Evolutionary conservation across 1,140 invertebrate genomes (phyloP).

Genomic region (Papilio glaucus): DNA sequence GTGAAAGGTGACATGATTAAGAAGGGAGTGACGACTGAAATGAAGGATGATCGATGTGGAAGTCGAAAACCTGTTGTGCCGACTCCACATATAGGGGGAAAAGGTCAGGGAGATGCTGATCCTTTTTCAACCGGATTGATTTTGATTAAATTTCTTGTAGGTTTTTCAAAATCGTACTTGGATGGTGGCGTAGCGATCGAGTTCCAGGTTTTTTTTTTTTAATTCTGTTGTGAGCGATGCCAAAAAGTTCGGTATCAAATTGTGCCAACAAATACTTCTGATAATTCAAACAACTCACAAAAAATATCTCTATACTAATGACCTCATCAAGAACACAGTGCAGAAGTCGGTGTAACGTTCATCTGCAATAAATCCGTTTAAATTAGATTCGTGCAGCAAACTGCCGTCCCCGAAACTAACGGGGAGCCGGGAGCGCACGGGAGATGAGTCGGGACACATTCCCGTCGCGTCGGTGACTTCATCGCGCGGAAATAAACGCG

Average conservation of each 20-base stretch:
- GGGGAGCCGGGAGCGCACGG: neutral
- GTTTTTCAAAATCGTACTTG: no score
- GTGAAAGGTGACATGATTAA: no score
- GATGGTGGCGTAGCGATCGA: no score
- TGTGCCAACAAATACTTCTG: neutral
- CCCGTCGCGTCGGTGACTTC: neutral
- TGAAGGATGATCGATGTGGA: no score
- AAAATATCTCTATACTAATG: neutral
- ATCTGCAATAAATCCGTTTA: slow-evolving; percentile 4
- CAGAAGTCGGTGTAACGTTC: slow-evolving; percentile 1
- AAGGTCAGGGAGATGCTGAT: no score
- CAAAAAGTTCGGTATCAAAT: neutral
- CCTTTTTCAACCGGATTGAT: no score
- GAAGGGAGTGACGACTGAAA: no score
- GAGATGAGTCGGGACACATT: neutral
- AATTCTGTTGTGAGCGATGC: no score
- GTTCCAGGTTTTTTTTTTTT: no score
- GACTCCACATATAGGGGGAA: no score
- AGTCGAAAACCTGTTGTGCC: no score
- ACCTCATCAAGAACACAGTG: neutral
- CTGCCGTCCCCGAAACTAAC: neutral
- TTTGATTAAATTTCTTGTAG: no score
- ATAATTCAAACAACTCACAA: neutral
- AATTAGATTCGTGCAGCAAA: slow-evolving; percentile 4
- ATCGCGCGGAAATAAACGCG: slow-evolving; percentile 4